These are phyloP conservation scores for Cranoglanis bouderius DNA, from an alignment of 2,113 vertebrate genomes.

Conservation along the genomic window DNA sequence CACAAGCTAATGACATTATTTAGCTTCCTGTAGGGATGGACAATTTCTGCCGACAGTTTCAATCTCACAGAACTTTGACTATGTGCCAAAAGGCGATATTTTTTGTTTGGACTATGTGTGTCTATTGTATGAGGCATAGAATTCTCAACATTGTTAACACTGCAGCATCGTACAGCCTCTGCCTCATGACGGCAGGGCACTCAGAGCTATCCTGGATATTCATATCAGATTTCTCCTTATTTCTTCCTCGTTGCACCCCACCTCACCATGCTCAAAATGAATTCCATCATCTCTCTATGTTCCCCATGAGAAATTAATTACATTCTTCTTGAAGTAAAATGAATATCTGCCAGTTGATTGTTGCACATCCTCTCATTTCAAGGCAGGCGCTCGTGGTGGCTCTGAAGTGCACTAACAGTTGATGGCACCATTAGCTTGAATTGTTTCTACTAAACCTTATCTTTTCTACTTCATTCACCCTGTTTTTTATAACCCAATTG, in stretches of 20 bases:
- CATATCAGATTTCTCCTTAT: background rate
- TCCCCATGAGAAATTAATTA: conserved; percentile 49
- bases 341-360: conserved; percentile 32
- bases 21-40: background rate
- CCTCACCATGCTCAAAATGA: conserved; percentile 3
- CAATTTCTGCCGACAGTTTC: background rate
- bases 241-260: background rate
- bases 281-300: conserved; percentile 13
- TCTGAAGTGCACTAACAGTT: conserved; percentile 39
- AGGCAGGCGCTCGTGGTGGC: conserved; percentile 4
- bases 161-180: background rate
- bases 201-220: background rate
- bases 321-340: conserved; percentile 46
- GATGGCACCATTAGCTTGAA: conserved; percentile 39
- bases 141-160: background rate
- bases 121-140: background rate
- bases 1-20: background rate
- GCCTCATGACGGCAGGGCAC: background rate
- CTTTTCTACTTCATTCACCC: conserved; percentile 18
- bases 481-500: background rate
- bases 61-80: background rate
- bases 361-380: conserved; percentile 35
- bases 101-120: background rate
- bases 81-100: background rate
- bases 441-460: conserved; percentile 48